Percentiles rank a stretch among this genome's conserved stretches.
Conservation (phyloP, 2,888 invertebrate species). For the Drosophila colorata region DNA sequence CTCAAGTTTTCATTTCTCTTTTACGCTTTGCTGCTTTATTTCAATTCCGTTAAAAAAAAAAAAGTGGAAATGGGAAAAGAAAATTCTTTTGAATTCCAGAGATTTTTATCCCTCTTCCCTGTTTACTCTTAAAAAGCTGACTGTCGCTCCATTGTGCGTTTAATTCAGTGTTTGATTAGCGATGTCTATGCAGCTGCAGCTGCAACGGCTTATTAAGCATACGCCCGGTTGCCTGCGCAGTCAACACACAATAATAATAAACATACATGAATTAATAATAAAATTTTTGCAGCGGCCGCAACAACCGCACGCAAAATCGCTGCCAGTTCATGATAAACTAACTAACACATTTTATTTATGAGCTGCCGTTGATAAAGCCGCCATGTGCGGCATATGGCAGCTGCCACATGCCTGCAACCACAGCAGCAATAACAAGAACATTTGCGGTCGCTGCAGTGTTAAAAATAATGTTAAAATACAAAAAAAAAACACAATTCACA, state of each 20-base stretch:
- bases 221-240: slow-evolving; percentile 40
- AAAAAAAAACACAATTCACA: slow-evolving; percentile 6
- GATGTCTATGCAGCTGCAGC: slow-evolving; percentile 7
- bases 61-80: not conserved
- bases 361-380: slow-evolving; percentile 48
- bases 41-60: slow-evolving; percentile 44
- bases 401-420: slow-evolving; percentile 36
- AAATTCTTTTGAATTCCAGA: slow-evolving; percentile 55
- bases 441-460: slow-evolving; percentile 41
- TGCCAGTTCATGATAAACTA: slow-evolving; percentile 65
- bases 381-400: slow-evolving; percentile 34
- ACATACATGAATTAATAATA: slow-evolving; percentile 59
- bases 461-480: slow-evolving; percentile 11
- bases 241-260: slow-evolving; percentile 12
- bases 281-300: slow-evolving; percentile 40
- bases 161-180: slow-evolving; percentile 70
- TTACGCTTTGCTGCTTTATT: slow-evolving; percentile 51
- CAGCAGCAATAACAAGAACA: slow-evolving; percentile 51
- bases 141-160: slow-evolving; percentile 34
- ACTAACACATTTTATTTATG: slow-evolving; percentile 73
- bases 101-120: slow-evolving; percentile 31
- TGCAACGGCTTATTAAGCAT: slow-evolving; percentile 47
- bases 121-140: not conserved
- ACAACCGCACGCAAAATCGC: slow-evolving; percentile 53
- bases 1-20: slow-evolving; percentile 56